These are phyloP conservation scores for Trichonephila clavipes DNA, from an alignment of 1,140 invertebrate species.

Conservation along the genomic window DNA sequence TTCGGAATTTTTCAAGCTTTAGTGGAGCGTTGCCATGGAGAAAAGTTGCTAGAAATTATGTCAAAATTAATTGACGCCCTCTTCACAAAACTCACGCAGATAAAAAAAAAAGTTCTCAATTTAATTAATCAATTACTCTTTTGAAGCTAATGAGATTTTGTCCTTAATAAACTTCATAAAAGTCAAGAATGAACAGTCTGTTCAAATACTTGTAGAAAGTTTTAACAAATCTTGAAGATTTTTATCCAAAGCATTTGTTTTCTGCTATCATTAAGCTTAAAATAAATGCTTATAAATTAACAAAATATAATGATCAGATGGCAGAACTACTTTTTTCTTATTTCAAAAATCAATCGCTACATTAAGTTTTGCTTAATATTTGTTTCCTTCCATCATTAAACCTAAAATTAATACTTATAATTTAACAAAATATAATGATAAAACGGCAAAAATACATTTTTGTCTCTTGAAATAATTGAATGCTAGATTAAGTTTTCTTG, in stretches of 20 bases:
- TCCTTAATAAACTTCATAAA: conserved; percentile 41
- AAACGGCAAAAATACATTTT: too few relatives aligned
- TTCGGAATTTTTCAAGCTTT: not conserved
- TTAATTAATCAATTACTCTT: conserved; percentile 70
- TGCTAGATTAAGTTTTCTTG: too few relatives aligned
- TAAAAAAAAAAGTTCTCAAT: conserved; percentile 28
- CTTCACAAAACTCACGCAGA: conserved; percentile 7
- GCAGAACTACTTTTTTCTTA: too few relatives aligned
- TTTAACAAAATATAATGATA: too few relatives aligned
- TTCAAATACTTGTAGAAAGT: not conserved
- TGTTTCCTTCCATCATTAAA: too few relatives aligned
- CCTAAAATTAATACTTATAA: too few relatives aligned
- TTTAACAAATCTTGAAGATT: not conserved
- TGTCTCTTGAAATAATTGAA: too few relatives aligned
- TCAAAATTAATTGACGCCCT: conserved; percentile 53
- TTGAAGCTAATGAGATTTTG: conserved; percentile 61
- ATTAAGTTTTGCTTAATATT: too few relatives aligned
- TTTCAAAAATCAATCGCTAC: too few relatives aligned
- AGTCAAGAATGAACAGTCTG: not conserved
- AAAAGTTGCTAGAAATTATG: not conserved
- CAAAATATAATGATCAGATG: too few relatives aligned
- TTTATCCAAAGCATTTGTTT: not conserved
- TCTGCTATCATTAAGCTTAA: too few relatives aligned
- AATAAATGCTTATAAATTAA: too few relatives aligned
- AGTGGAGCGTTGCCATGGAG: not conserved